Base-by-base conservation (phyloP, 2,888 invertebrate species). In the Drosophila conformis region DNA sequence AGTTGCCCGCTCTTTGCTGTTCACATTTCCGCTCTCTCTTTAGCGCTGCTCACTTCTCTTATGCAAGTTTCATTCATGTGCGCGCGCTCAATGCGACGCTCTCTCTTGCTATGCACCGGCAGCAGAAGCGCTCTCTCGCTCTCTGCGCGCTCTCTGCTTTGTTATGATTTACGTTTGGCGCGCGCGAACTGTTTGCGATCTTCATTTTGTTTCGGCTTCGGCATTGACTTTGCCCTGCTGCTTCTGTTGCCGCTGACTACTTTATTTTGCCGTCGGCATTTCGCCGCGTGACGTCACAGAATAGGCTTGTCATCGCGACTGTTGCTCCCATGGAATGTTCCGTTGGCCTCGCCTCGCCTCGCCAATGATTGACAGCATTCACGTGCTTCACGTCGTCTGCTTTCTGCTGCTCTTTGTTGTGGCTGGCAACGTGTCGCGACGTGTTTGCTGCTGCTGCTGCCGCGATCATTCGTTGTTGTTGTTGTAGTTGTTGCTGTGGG, bases 141-240 rank as follows among this genome's bases (percentile, higher is more conserved):
- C 57, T 40, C 64, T 10, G 42, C 62, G 60, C 59, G 62, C 65
- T 63, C 65, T 60, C 72, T 64, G 53, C 57, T 85, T 90, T 91
- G 91, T 91, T 91, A 90, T 91, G 90, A 86, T 91, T 87, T 76
- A 77, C 74, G 81, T 68, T 86, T 81, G 77, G 78, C 79, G 80
- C 82, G 74, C 76, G 66, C 58, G 54, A 40, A 53, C 49, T 29
- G 66, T 60, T 67, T 48, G 73, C 78, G 71, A 82, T 80, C 81
- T 78, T 78, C 75, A 74, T 69, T 81, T 77, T 74, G 73, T 76
- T 83, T 72, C 66, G 67, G 51, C 82, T 42, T 67, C 56, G 66
- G 65, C 69, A 61, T 63, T 68, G 74, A 73, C 57, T 57, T 57
- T 57, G 56, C 56, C 46, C 7, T 38, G 36, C 18, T 36, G 35